Percentiles rank a stretch among this genome's conserved stretches.
Conservation (phyloP, 2,113 vertebrate genomes). For the Lophotis ruficrista region DNA sequence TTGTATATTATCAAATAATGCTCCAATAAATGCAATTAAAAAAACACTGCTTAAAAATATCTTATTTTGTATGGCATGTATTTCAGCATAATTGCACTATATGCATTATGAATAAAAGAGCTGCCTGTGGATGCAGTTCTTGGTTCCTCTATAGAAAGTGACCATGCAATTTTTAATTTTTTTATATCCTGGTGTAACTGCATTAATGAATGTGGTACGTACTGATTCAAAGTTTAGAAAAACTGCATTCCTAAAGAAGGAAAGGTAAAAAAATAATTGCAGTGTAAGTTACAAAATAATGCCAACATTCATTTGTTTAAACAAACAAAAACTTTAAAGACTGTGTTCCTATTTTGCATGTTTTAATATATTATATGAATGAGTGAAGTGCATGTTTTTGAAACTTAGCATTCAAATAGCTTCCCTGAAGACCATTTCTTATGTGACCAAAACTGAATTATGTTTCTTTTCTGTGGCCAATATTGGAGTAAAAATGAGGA, state of each 20-base stretch:
- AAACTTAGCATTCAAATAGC: neutral
- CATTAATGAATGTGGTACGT: neutral
- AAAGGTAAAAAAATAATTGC: neutral
- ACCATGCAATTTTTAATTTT: too few relatives aligned
- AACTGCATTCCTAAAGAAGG: neutral
- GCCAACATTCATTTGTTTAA: neutral
- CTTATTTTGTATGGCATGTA: neutral
- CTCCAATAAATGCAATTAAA: neutral
- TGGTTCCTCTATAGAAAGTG: neutral
- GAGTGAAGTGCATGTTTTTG: neutral
- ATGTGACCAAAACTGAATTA: neutral
- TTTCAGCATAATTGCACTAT: neutral
- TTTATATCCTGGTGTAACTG: neutral
- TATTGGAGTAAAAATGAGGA: constrained; percentile 27
- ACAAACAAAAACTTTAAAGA: neutral
- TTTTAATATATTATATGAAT: neutral
- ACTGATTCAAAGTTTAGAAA: neutral
- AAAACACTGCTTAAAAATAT: neutral
- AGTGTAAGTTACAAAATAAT: neutral
- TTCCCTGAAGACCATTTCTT: neutral
- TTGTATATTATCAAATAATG: neutral
- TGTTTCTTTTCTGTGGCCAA: neutral
- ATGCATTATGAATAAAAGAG: neutral
- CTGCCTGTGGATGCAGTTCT: neutral
- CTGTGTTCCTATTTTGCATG: neutral